Conservation (phyloP, 2,113 vertebrate genomes). For the Trachemys scripta region DNA sequence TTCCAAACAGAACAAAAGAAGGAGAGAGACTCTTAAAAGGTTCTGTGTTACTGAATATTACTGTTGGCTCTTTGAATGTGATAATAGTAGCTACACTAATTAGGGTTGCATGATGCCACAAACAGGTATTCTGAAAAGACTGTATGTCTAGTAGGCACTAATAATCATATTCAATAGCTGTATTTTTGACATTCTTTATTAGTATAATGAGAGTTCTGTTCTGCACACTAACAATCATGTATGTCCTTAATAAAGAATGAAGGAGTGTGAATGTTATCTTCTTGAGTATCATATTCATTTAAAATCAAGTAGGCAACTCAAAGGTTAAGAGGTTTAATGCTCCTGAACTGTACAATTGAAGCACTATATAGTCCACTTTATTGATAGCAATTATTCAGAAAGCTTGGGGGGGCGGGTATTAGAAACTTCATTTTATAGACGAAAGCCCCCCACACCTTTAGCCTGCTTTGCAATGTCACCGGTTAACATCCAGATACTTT, state of each 20-base stretch:
- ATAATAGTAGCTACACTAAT: constrained; percentile 61
- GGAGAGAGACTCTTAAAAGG: constrained; percentile 15
- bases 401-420: constrained; percentile 4
- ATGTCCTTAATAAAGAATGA: constrained; percentile 72
- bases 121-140: constrained; percentile 54
- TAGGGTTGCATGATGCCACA: constrained; percentile 59
- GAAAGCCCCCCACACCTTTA: constrained; percentile 39
- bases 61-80: constrained; percentile 60
- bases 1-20: constrained; percentile 22
- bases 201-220: constrained; percentile 68
- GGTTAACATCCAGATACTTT: constrained; percentile 11
- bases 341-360: constrained; percentile 75
- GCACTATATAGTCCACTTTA: constrained; percentile 64
- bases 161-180: constrained; percentile 65
- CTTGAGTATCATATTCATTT: constrained; percentile 77
- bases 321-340: constrained; percentile 81
- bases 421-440: constrained; percentile 58
- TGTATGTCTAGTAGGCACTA: constrained; percentile 56
- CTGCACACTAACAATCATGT: constrained; percentile 56
- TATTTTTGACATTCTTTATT: constrained; percentile 75
- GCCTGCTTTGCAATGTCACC: background rate
- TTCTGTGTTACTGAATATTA: constrained; percentile 59
- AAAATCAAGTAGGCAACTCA: constrained; percentile 79
- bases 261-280: constrained; percentile 68
- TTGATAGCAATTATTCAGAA: constrained; percentile 75